Base-by-base conservation (phyloP, 2,888 invertebrate genomes). In the Harmothoe impar region DNA sequence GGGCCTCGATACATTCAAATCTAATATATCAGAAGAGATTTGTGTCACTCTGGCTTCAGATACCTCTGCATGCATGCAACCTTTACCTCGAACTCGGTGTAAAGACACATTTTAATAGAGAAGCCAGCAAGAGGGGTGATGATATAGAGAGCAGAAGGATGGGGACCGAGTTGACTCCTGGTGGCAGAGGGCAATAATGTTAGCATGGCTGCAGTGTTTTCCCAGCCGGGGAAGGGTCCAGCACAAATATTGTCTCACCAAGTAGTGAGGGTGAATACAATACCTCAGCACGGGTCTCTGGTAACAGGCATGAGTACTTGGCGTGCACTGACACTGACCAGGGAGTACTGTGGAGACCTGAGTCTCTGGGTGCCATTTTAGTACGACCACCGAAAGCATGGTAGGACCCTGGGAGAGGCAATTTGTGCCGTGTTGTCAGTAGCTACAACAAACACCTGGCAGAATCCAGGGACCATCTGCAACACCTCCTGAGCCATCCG, bases 171-270 rank as follows among this genome's bases (percentile, higher is more conserved):
- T 72, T 72, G 15, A n/a, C 31, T 72, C 29, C 72, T 43, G 17
- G 77, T 77, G 29, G 77, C 77, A 81, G 81, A 35, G 72, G 81
- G 81, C 33, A 81, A 81, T 81, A 81, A 81, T 81, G 81, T 81
- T 81, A 81, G 81, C 81, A 81, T 81, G 81, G 81, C 81, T 43
- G 5, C 31, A 25, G 31, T 77, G 31, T 77, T 77, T 77, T 77
- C 31, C 31, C 77, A 77, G 29, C 31, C 77, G n/a, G 29, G 31
- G 77, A 77, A 77, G 77, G 31, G 77, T 77, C 81, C 81, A 33
- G 81, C 35, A 81, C 81, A 81, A 81, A 81, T 81, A 81, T 81
- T 81, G 25, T 81, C 81, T 81, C 35, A 81, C 81, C 33, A 81
- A 81, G 81, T 43, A 35, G 35, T 43, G 29, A 43, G 81, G 81